These are phyloP conservation scores for Delichon dasypus DNA, from an alignment of 2,797 vertebrate species.

Conservation along the genomic window DNA sequence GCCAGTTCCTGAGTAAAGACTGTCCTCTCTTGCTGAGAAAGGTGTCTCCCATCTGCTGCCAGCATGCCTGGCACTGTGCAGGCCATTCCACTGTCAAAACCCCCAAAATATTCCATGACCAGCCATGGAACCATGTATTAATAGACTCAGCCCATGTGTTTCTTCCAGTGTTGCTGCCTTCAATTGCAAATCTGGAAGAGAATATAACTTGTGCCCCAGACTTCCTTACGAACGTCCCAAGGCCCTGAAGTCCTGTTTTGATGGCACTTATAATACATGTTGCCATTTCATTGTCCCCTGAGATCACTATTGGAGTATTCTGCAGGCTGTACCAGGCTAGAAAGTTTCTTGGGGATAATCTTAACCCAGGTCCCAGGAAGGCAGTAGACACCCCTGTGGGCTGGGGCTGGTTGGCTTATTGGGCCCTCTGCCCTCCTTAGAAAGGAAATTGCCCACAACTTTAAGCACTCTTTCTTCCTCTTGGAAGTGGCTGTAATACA, in stretches of 20 bases:
- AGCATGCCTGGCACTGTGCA: neutral
- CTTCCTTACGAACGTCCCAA: neutral
- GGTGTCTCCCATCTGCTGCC: neutral
- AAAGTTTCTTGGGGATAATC: too few species aligned
- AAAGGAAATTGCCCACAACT: neutral
- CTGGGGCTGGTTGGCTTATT: neutral
- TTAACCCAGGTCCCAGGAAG: neutral
- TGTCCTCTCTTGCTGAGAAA: neutral
- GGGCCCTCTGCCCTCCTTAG: neutral
- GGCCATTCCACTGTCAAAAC: neutral
- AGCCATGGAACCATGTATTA: neutral
- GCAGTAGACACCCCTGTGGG: fast-evolving
- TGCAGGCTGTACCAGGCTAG: too few species aligned
- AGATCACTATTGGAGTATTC: neutral
- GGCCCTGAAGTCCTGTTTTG: neutral
- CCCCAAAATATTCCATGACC: neutral
- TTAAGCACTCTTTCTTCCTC: neutral
- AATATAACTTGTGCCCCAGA: neutral
- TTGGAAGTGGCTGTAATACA: neutral
- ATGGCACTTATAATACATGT: neutral
- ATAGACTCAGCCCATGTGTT: neutral
- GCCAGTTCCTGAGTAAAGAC: neutral
- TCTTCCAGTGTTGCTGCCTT: neutral
- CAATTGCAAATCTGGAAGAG: neutral
- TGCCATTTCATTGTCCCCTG: neutral